Evolutionary conservation across 2,888 invertebrate genomes (phyloP).

Genomic region (Hanleya hanleyi): DNA sequence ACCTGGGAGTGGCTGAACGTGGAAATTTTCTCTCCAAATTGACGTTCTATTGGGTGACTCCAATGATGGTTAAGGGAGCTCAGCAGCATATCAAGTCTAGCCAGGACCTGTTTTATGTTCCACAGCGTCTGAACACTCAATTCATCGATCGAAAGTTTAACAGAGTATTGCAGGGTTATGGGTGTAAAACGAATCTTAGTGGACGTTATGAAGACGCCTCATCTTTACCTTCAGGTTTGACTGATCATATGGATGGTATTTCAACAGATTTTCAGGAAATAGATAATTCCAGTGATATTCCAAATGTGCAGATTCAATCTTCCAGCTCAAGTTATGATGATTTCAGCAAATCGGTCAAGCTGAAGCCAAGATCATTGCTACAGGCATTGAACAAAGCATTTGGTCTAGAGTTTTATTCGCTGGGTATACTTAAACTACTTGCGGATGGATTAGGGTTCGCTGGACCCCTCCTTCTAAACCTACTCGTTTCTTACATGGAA

Average conservation of each 20-base stretch:
- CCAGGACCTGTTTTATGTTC: slow-evolving; percentile 67
- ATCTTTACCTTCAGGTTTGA: no score
- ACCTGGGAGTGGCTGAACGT: slow-evolving; percentile 78
- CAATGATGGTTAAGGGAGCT: slow-evolving; percentile 78
- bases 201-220: no score
- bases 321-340: neutral
- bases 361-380: slow-evolving; percentile 40
- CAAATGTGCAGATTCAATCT: neutral
- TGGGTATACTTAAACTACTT: slow-evolving; percentile 79
- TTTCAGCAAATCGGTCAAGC: neutral
- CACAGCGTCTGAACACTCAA: slow-evolving; percentile 58
- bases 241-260: neutral
- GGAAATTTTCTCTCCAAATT: slow-evolving; percentile 82
- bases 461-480: slow-evolving; percentile 90
- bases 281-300: neutral
- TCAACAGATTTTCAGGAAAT: neutral
- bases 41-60: slow-evolving; percentile 91
- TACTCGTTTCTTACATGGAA: slow-evolving; percentile 86
- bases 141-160: slow-evolving; percentile 54
- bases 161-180: slow-evolving; percentile 13
- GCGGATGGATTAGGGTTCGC: slow-evolving; percentile 90
- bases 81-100: slow-evolving; percentile 76
- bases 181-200: no score
- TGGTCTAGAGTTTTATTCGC: slow-evolving; percentile 66
- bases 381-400: slow-evolving; percentile 62